Base-by-base conservation (phyloP, 2,888 invertebrate genomes). In the Pachydiplax longipennis region DNA sequence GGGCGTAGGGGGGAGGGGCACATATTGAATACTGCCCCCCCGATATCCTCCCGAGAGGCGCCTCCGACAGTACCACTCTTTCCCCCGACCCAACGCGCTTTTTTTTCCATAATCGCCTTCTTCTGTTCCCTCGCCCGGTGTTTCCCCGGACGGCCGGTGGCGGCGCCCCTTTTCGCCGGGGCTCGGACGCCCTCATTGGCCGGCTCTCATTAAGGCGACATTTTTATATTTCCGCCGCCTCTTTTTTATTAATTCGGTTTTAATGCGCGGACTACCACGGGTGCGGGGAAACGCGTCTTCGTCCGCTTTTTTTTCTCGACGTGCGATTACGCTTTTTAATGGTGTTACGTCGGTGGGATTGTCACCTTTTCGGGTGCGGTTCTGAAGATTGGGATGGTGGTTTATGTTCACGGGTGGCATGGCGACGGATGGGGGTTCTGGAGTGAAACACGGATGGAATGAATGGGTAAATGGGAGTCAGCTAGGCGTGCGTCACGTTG, bases 1-100 rank as follows among this genome's bases (percentile, higher is more conserved):
- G 91, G n/a, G n/a, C n/a, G n/a, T n/a, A n/a, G n/a, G n/a, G 90
- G 91, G 91, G 92, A 65, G 91, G 87, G 92, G 87, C 91, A 83
- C 90, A 91, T 90, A 80, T 91, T 87, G 35, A 80, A 90, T 73
- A 81, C 82, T 37, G 61, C 61, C 48, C 91, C 90, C 91, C 91
- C 81, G 82, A 83, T 90, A 81, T 91, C 81, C 90, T 87, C 53
- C 87, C 90, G 91, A 90, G 91, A 91, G 90, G 81, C 90, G 73
- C 90, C 22, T 25, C 61, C 61, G 15, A 61, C 15, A 61, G 22
- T n/a, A 61, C 61, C 61, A 61, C 61, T 61, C 65, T 40, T 73
- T 18, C 81, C 80, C 48, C 48, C 53, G 25, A 31, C 81, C 35
- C 81, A 6, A 25, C 90, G 81, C 44, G 73, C 3, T 31, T 73